A percentile compares a stretch with the other conserved stretches of the same genome.
phyloP scores from a whole-genome alignment of 2,888 invertebrate species.

The Achlya flavicornis region DNA sequence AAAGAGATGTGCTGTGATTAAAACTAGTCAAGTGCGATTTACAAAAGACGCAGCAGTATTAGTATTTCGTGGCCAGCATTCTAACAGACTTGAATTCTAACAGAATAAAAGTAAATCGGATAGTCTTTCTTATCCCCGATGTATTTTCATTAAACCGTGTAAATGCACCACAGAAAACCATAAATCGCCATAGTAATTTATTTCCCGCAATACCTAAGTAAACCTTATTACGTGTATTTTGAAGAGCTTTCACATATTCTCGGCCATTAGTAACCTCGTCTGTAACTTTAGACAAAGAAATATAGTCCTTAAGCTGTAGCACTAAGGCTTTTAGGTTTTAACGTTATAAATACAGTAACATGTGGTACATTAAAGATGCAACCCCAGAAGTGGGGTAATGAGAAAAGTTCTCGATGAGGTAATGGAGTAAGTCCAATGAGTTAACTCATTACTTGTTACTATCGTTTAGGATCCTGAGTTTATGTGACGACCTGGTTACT shows the following conservation, averaged over 20 bases:
- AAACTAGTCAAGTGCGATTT: no score
- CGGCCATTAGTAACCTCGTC: not conserved
- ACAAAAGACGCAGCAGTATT: no score
- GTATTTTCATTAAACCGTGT: no score
- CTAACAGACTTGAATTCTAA: no score
- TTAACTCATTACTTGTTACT: not conserved
- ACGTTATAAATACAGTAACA: conserved; percentile 8
- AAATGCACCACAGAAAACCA: not conserved
- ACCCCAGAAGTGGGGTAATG: conserved; percentile 50
- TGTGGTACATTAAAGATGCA: conserved; percentile 45
- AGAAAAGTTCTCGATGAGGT: conserved; percentile 39
- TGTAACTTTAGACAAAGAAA: not conserved
- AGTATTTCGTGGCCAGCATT: no score
- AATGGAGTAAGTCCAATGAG: conserved; percentile 33
- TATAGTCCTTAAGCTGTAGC: not conserved
- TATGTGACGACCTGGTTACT: no score
- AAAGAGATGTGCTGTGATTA: no score
- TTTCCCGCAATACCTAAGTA: not conserved
- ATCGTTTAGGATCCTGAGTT: not conserved
- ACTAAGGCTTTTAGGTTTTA: conserved; percentile 2
- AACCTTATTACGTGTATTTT: conserved; percentile 1
- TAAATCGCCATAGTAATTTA: not conserved
- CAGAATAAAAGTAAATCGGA: no score
- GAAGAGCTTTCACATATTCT: conserved; percentile 1
- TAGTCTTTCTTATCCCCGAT: no score